A percentile compares a stretch with the other conserved stretches of the same genome.
Conservation (phyloP, 2,113 vertebrate genomes). For the Hoplias malabaricus region DNA sequence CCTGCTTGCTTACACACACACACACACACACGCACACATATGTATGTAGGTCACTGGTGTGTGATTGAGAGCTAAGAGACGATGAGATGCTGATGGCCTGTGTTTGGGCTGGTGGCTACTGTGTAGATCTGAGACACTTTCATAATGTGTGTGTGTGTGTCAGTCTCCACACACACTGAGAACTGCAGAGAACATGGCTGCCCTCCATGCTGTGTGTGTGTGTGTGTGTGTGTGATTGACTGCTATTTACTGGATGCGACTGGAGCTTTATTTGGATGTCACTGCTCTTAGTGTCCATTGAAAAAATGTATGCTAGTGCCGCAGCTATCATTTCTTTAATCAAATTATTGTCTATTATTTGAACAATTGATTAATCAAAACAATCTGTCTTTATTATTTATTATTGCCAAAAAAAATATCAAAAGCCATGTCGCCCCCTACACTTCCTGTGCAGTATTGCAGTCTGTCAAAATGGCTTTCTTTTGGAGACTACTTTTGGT, state of each 20-base stretch:
- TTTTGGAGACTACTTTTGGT: too few species aligned
- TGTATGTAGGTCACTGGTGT: neutral
- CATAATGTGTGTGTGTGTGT: slow-evolving; percentile 35
- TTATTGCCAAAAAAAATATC: too few species aligned
- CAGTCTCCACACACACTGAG: slow-evolving; percentile 30
- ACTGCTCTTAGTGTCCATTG: neutral
- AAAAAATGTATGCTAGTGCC: neutral
- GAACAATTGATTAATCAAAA: too few species aligned
- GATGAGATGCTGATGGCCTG: neutral
- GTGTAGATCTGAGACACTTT: slow-evolving; percentile 5
- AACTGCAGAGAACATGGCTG: slow-evolving; percentile 30
- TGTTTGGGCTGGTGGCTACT: slow-evolving; percentile 1
- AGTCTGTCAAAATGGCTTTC: neutral
- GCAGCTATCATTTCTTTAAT: neutral
- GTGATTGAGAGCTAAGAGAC: neutral
- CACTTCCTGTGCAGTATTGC: neutral
- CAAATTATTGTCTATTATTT: too few species aligned
- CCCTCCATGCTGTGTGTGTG: slow-evolving; percentile 7
- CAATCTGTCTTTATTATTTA: too few species aligned
- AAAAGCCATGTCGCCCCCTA: neutral
- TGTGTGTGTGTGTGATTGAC: slow-evolving; percentile 4
- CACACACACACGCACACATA: neutral
- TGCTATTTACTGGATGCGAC: neutral
- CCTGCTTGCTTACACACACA: too few species aligned
- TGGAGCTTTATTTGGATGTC: neutral